Percentiles rank a stretch among this genome's conserved stretches.
phyloP scores from a whole-genome alignment of 2,797 vertebrate species.

The Hypotaenidia okinawae region DNA sequence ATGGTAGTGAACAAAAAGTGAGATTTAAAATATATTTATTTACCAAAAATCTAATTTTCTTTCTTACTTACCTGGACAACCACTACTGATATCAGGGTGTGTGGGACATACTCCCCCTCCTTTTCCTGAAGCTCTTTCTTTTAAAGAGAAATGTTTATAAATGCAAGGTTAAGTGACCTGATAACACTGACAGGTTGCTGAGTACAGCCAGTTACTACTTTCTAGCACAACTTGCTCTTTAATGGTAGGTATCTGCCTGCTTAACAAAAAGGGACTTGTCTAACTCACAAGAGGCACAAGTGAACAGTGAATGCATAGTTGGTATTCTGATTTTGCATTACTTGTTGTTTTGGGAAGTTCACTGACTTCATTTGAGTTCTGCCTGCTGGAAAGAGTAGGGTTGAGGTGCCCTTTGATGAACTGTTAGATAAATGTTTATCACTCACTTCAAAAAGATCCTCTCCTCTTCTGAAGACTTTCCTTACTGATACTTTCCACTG shows the following conservation, averaged over 20 bases:
- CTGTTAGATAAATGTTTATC: background rate
- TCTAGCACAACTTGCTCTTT: background rate
- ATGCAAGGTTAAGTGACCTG: background rate
- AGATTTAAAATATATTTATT: background rate
- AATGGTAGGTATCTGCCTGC: background rate
- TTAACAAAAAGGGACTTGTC: background rate
- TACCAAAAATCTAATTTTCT: no score
- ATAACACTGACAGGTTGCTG: background rate
- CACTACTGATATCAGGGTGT: background rate
- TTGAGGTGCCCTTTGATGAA: background rate
- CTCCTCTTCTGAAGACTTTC: background rate
- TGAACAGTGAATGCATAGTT: background rate
- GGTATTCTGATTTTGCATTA: background rate
- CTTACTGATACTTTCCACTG: background rate
- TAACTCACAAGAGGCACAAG: background rate
- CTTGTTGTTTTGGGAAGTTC: background rate
- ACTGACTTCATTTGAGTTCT: background rate
- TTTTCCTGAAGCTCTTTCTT: background rate
- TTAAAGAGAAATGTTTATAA: background rate
- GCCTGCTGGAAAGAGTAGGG: background rate
- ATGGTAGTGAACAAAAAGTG: background rate
- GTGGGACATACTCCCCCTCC: accelerated
- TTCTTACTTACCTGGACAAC: background rate
- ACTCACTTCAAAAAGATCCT: background rate
- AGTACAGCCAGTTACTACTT: background rate